Conservation (phyloP, 1,140 invertebrate species). For the Drosophila mauritiana region DNA sequence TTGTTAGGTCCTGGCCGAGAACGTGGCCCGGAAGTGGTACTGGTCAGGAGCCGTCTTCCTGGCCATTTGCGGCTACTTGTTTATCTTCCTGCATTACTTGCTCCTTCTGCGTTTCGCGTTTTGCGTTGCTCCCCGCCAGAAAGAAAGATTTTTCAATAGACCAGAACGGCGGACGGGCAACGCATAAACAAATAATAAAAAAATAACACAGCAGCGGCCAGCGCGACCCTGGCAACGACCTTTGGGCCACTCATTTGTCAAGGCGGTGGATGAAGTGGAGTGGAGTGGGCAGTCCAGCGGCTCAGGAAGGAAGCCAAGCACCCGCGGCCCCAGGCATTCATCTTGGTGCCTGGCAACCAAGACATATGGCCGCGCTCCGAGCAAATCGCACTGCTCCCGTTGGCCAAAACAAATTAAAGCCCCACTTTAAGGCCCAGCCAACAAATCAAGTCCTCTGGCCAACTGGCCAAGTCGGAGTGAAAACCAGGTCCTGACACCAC, state of each 20-base stretch:
- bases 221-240: conserved; percentile 78
- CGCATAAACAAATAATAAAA: conserved; percentile 81
- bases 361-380: conserved; percentile 57
- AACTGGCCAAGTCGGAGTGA: conserved; percentile 11
- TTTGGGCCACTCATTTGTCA: conserved; percentile 76
- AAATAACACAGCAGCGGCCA: conserved; percentile 26
- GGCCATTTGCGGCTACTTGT: conserved; percentile 75
- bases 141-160: conserved; percentile 72
- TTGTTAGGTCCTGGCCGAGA: conserved; percentile 68
- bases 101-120: conserved; percentile 31
- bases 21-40: conserved; percentile 5
- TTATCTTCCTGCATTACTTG: conserved; percentile 62
- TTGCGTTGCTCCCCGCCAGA: not conserved
- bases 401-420: conserved; percentile 74
- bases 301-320: conserved; percentile 52
- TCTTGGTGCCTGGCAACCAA: conserved; percentile 36
- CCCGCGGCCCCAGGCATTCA: conserved; percentile 31
- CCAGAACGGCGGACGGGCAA: conserved; percentile 54
- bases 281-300: not conserved
- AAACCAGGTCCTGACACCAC: conserved; percentile 6
- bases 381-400: conserved; percentile 34
- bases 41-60: conserved; percentile 16
- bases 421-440: conserved; percentile 59
- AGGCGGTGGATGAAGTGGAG: conserved; percentile 18
- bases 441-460: conserved; percentile 60